Base-by-base conservation (phyloP, 2,888 invertebrate species). In the Latrodectus hesperus region DNA sequence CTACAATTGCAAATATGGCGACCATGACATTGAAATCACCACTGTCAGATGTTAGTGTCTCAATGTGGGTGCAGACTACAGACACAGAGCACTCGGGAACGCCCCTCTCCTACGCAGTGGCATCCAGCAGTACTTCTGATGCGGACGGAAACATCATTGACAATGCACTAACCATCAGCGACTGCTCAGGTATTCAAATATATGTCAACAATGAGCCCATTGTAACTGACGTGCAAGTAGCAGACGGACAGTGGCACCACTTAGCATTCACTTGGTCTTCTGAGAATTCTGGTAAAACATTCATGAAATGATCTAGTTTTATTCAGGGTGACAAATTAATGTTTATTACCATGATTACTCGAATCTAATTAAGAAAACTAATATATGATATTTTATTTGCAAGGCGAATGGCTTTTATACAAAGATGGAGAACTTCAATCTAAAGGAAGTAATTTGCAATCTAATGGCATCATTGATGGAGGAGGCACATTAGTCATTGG, bases 171-270 rank as follows among this genome's bases (percentile, higher is more conserved):
- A 85, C 85, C 10, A 64, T 88, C 68, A 88, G 75, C 12, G 88
- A 85, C 64, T 88, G 83, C 38, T 65, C 65, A 6, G 83, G 75
- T 10, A 22, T 88, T 1, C 72, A 81, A 38, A 65, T 88, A 55
- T 88, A 81, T 53, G 82, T 88, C 9, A 88, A 88, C 68, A 83
- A 88, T 51, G 73, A 88, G 38, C 88, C 88, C 0, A 16, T 88
- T n/a, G 67, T 78, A 51, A 88, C 88, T 16, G 82, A 88, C 10
- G 71, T 85, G 5, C 73, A 77, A 55, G 65, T 88, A 9, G 68
- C 78, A 10, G 88, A 88, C 53, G 88, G 88, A 11, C 64, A 82
- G 67, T 88, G 88, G 88, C 85, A 88, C 65, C 88, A 88, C 17
- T 14, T 88, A n/a, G 76, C 81, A 11, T 88, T 88, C 67, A 74